Conservation (phyloP, 2,113 vertebrate genomes). For the Tyto alba region DNA sequence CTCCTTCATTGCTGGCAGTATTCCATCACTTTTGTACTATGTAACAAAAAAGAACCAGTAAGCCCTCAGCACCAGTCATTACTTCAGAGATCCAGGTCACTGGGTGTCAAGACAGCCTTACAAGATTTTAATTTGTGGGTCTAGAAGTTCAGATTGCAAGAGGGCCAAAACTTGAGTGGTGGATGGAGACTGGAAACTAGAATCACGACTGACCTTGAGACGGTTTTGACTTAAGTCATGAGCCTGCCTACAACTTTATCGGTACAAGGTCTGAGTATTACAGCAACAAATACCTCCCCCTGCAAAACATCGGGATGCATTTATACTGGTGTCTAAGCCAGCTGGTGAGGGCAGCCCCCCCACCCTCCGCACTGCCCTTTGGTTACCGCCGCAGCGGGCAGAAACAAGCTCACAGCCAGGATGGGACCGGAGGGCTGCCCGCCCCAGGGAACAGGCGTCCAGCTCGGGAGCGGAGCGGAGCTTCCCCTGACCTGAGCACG, state of each 20-base stretch:
- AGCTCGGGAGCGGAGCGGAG: not conserved
- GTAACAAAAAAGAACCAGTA: not conserved
- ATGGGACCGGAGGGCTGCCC: not conserved
- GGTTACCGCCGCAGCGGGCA: not conserved
- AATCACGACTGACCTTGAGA: not conserved
- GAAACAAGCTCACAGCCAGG: not conserved
- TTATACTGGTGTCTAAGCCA: not conserved
- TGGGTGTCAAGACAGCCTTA: too few species aligned
- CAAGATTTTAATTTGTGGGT: not conserved
- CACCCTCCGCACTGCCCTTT: rapidly evolving
- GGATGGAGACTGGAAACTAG: not conserved
- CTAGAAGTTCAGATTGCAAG: not conserved
- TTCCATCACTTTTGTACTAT: not conserved
- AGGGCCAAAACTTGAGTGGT: not conserved
- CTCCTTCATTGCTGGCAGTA: not conserved
- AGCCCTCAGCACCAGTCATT: not conserved
- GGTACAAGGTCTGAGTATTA: not conserved
- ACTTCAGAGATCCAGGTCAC: not conserved
- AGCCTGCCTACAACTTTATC: not conserved
- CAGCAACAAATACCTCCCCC: not conserved
- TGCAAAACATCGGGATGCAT: rapidly evolving
- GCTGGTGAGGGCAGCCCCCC: not conserved
- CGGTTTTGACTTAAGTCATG: not conserved
- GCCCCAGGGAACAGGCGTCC: rapidly evolving
- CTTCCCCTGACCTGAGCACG: not conserved